These are phyloP conservation scores for Petaurus breviceps DNA, from an alignment of 2,113 vertebrate genomes.

Conservation along the genomic window DNA sequence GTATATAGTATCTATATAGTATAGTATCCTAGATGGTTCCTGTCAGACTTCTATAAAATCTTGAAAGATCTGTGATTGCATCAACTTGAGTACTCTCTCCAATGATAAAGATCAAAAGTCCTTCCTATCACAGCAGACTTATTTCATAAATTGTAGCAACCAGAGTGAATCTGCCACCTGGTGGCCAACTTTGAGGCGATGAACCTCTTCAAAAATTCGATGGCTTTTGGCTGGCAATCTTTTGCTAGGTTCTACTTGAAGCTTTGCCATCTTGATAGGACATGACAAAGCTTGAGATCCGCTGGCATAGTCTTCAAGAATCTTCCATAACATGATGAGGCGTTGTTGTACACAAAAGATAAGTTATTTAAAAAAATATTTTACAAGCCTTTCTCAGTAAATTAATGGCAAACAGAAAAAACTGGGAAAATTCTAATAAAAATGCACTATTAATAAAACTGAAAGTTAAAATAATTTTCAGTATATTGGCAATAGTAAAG, in stretches of 20 bases:
- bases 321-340: neutral
- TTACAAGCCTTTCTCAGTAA: conserved; percentile 39
- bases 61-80: neutral
- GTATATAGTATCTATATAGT: neutral
- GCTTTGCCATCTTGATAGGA: neutral
- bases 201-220: neutral
- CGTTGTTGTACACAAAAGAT: neutral
- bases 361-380: neutral
- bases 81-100: neutral
- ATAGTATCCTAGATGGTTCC: conserved; percentile 31
- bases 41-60: neutral
- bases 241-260: neutral
- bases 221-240: neutral
- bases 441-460: conserved; percentile 38
- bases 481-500: conserved; percentile 1
- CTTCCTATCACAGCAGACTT: neutral
- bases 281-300: neutral
- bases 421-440: conserved; percentile 47
- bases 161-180: neutral
- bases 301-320: neutral
- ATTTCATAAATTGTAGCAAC: neutral
- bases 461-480: conserved; percentile 29
- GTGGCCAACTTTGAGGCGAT: neutral
- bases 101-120: neutral
- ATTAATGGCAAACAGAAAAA: conserved; percentile 39